A percentile compares a stretch with the other conserved stretches of the same genome.
Evolutionary conservation across 2,113 vertebrate genomes (phyloP).

Genomic region (Brachyhypopomus gauderio): DNA sequence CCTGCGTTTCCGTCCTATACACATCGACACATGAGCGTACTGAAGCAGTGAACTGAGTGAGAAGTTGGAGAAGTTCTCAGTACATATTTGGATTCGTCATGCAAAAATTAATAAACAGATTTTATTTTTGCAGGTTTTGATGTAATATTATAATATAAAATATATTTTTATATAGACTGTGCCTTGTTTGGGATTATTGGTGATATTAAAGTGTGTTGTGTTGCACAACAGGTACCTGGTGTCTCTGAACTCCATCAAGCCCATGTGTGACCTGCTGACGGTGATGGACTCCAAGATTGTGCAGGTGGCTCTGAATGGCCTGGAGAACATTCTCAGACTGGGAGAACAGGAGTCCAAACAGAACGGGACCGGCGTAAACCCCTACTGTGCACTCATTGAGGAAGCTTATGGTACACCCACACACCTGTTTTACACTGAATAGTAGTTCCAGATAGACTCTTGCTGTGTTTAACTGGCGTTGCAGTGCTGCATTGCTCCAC

Average conservation of each 20-base stretch:
- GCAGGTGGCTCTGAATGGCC: slow-evolving; percentile 88
- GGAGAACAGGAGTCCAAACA: slow-evolving; percentile 89
- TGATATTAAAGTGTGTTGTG: no score
- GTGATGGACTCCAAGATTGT: slow-evolving; percentile 94
- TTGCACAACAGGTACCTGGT: slow-evolving; percentile 81
- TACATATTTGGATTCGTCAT: no score
- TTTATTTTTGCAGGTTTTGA: no score
- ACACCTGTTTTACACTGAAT: not conserved
- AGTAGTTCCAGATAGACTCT: no score
- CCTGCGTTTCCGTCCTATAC: no score
- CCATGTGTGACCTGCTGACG: slow-evolving; percentile 89
- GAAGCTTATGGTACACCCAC: slow-evolving; percentile 82
- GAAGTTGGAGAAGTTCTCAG: no score
- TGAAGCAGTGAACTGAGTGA: no score
- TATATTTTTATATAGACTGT: no score
- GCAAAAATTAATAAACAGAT: no score
- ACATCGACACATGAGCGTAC: no score
- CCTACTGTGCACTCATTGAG: slow-evolving; percentile 88
- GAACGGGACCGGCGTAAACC: slow-evolving; percentile 83
- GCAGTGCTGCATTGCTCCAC: not conserved
- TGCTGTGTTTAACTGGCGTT: not conserved
- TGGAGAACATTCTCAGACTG: slow-evolving; percentile 89
- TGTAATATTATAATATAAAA: no score
- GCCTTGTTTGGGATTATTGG: no score
- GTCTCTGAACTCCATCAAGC: slow-evolving; percentile 87